phyloP scores from a whole-genome alignment of 2,888 invertebrate genomes.

The Phymatocera aterrima region DNA sequence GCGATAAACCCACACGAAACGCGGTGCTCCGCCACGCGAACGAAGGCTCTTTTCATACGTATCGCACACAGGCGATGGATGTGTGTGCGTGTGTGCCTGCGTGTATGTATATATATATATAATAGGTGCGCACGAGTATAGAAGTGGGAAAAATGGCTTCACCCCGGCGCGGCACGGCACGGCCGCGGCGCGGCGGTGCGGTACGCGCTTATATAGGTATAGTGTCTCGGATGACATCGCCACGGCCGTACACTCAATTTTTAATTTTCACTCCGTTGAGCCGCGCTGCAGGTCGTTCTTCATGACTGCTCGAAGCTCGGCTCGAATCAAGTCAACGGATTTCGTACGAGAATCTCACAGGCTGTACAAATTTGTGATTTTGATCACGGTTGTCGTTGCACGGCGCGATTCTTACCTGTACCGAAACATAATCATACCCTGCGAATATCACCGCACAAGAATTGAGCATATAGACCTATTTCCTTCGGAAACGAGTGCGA shows the following conservation, averaged over 20 bases:
- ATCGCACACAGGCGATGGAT: background rate
- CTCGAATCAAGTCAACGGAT: background rate
- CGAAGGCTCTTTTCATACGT: conserved; percentile 10
- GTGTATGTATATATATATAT: background rate
- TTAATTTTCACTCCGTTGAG: conserved; percentile 29
- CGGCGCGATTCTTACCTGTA: background rate
- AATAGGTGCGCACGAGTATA: too few relatives aligned
- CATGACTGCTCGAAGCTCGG: background rate
- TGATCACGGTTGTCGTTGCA: background rate
- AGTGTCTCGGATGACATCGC: conserved; percentile 36
- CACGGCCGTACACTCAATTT: background rate
- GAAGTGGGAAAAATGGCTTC: conserved; percentile 9
- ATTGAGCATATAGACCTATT: too few relatives aligned
- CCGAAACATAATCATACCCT: background rate
- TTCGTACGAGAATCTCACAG: background rate
- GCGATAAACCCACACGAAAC: background rate
- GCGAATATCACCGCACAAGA: too few relatives aligned
- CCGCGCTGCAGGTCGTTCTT: conserved; percentile 12
- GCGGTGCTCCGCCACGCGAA: conserved; percentile 36
- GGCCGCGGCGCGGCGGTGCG: too few relatives aligned
- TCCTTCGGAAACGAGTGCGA: too few relatives aligned
- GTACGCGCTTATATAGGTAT: too few relatives aligned
- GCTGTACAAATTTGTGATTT: background rate
- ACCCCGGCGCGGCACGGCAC: too few relatives aligned
- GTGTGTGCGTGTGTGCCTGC: background rate